Evolutionary conservation across 1,140 invertebrate genomes (phyloP), one percentile per base, ranked within the genome.

Genomic region (Ptiloglossa arizonensis): DNA sequence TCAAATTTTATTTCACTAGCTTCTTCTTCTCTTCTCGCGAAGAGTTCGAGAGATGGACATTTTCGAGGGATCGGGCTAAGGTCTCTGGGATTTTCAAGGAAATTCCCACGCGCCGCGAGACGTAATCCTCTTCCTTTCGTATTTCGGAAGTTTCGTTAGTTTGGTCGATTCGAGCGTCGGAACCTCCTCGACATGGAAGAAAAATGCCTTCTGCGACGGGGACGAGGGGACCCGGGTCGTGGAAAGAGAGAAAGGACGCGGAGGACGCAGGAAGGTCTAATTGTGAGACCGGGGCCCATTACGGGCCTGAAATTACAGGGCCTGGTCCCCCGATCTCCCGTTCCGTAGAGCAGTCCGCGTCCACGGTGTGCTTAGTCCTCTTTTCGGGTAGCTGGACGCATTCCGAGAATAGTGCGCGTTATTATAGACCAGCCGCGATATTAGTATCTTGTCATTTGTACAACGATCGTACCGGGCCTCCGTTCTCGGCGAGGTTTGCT

Each of bases 241-340:
- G 70, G 52, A 82, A 77, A 60, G 74, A 48, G 68, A 85, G 69
- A 60, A 67, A n/a, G 81, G 74, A 85, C 80, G 81, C 54, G 82
- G 79, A 83, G 71, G 83, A 87, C 82, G 83, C 80, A 83, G 86
- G 88, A 89, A 89, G 87, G 86, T 88, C 87, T 91, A 90, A 91
- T 91, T 90, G 90, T 86, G 84, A 87, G 78, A 87, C 77, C 80
- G 81, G 73, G 80, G 78, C 81, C 87, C 85, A 91, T 91, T 90
- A 91, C 83, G 79, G 81, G 64, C 69, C 77, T 80, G 68, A 91
- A 91, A 91, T 91, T 91, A 91, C 87, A 91, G 89, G 90, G 87
- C 83, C 85, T 80, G 48, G 68, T 68, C 73, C 73, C 71, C 82
- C 76, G 84, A 80, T 69, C 77, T 82, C 80, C 52, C 52, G 64